Conservation (phyloP, 2,888 invertebrate species). For the Ditylenchus weischeri region DNA sequence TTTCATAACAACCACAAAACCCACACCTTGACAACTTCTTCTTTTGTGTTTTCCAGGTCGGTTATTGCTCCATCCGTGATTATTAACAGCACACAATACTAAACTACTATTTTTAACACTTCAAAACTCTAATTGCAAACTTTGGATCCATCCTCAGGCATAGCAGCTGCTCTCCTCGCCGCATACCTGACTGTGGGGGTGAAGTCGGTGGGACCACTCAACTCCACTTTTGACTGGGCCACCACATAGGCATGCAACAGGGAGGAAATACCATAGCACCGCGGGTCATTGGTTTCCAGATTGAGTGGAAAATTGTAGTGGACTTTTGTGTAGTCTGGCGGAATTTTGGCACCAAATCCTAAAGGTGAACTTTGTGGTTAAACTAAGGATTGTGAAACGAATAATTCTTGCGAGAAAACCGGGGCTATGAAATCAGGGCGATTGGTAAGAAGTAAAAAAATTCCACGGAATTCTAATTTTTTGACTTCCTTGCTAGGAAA, state of each 20-base stretch:
- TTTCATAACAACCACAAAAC: background rate
- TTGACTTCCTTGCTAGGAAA: too few relatives aligned
- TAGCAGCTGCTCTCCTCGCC: conserved; percentile 39
- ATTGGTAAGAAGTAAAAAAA: too few relatives aligned
- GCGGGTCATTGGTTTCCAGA: conserved; percentile 64
- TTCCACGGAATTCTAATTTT: too few relatives aligned
- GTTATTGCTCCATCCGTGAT: conserved; percentile 68
- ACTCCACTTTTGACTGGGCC: conserved; percentile 62
- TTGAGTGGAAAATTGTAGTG: conserved; percentile 61
- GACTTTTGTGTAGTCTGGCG: conserved; percentile 58
- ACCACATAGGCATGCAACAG: conserved; percentile 64
- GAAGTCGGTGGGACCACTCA: conserved; percentile 67
- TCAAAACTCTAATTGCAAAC: background rate
- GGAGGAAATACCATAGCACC: conserved; percentile 63
- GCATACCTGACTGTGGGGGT: conserved; percentile 63
- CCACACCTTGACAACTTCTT: conserved; percentile 42
- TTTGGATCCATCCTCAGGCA: conserved; percentile 51
- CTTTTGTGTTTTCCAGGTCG: conserved; percentile 61
- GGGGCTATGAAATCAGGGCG: too few relatives aligned
- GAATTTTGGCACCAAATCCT: conserved; percentile 65
- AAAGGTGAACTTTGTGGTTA: conserved; percentile 32
- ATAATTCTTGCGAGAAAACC: too few relatives aligned
- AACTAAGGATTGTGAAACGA: too few relatives aligned
- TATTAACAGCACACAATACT: conserved; percentile 67
- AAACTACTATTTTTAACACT: conserved; percentile 9